Base-by-base conservation (phyloP, 1,140 invertebrate species). In the Aphaenogaster ashmeadi region DNA sequence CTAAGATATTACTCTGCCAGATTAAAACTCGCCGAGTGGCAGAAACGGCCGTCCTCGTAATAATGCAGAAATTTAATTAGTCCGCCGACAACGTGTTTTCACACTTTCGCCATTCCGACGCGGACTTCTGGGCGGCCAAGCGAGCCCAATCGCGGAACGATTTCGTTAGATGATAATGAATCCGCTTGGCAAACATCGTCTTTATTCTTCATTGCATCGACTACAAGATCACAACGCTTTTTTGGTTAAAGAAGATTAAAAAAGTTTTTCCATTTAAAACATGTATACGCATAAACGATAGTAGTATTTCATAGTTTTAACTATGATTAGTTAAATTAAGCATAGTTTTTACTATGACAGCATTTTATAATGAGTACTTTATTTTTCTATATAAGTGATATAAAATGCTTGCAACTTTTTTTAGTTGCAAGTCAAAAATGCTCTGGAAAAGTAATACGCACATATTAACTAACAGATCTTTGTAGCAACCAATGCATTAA, bases 11-110 rank as follows among this genome's bases (percentile, higher is more conserved):
- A 93, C 92, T 88, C 52, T 67, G 89, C 89, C 87, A 88, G 91
- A 93, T 93, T 93, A 92, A 93, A 93, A 93, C 86, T 93, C 86
- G 78, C 72, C 87, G 87, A 89, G 87, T 86, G 71, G 74, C 83
- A 88, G 87, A 74, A 81, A 84, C 50, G 21, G 54, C 52, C 71
- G 60, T 54, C 56, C 67, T 67, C 69, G 86, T 87, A 88, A 93
- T 91, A 93, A 91, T 90, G 90, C 85, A 90, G 80, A 93, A 93
- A 93, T 92, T 93, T 93, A 92, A 93, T 93, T 91, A 91, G 85
- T 88, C 62, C 47, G 64, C 66, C 72, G 89, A 90, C 86, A 80
- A 85, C 87, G 88, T 86, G 88, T 91, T 90, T 85, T 90, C 89
- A 67, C 89, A 69, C 88, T 79, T 90, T 79, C 78, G 72, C 71